Evolutionary conservation across 1,140 invertebrate genomes (phyloP).

Genomic region (Drosophila auraria): DNA sequence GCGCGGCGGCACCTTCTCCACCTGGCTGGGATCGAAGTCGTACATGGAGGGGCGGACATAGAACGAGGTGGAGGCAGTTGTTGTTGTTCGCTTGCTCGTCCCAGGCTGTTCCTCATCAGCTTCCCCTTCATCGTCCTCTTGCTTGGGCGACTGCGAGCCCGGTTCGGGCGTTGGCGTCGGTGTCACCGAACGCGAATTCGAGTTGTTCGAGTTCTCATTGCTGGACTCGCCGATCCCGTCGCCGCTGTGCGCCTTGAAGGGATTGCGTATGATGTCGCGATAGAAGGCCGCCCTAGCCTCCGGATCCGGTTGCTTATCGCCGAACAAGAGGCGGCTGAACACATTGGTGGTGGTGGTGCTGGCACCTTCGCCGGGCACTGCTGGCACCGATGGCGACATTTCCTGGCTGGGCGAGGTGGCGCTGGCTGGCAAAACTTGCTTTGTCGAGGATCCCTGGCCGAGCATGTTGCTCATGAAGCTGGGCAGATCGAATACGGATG

Average conservation of each 20-base stretch:
- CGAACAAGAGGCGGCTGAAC: constrained; percentile 47
- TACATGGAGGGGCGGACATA: constrained; percentile 73
- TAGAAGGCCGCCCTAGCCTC: constrained; percentile 56
- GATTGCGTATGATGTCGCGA: constrained; percentile 67
- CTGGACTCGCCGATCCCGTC: constrained; percentile 37
- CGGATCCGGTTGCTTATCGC: constrained; percentile 39
- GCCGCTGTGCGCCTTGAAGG: constrained; percentile 57
- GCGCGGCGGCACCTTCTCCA: constrained; percentile 18
- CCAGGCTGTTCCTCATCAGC: not conserved
- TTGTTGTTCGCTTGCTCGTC: not conserved
- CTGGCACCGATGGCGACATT: not conserved
- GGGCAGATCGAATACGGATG: constrained; percentile 70
- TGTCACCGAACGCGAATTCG: constrained; percentile 67
- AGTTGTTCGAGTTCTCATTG: constrained; percentile 56
- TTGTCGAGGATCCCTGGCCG: constrained; percentile 6
- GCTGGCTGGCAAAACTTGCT: constrained; percentile 18
- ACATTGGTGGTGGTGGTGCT: not conserved
- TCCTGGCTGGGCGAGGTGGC: constrained; percentile 24
- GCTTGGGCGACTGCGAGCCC: constrained; percentile 66
- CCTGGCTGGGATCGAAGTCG: constrained; percentile 55
- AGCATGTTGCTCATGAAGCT: constrained; percentile 73
- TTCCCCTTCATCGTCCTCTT: not conserved
- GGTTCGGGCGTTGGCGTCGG: constrained; percentile 67
- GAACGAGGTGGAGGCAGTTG: constrained; percentile 13
- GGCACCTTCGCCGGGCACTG: not conserved